phyloP scores from a whole-genome alignment of 2,113 vertebrate genomes.

The Carassius carassius region DNA sequence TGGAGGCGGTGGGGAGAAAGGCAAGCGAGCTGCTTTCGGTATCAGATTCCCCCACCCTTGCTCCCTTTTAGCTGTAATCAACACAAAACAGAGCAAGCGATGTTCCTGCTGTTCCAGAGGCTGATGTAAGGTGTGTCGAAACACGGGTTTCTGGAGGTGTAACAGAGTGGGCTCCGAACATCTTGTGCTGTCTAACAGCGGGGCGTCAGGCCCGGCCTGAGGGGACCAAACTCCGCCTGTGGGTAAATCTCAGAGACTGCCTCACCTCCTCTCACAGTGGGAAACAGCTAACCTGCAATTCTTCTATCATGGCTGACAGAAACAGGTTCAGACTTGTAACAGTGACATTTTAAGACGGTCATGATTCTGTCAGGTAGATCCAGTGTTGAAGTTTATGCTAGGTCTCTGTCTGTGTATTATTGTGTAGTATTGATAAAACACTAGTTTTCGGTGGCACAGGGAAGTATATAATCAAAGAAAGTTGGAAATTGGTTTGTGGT shows the following conservation, averaged over 20 bases:
- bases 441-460: not conserved
- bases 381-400: not conserved
- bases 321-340: constrained; percentile 7
- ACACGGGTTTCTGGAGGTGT: constrained; percentile 28
- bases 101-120: constrained; percentile 28
- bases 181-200: constrained; percentile 3
- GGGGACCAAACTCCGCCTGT: constrained; percentile 20
- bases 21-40: constrained; percentile 35
- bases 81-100: constrained; percentile 40
- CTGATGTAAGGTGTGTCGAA: constrained; percentile 33
- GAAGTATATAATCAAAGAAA: not conserved
- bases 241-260: constrained; percentile 23
- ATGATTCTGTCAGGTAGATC: not conserved
- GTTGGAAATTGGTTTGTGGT: not conserved
- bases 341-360: not conserved
- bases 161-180: constrained; percentile 16
- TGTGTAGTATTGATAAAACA: not conserved
- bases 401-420: not conserved
- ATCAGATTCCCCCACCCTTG: constrained; percentile 32
- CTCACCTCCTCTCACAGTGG: constrained; percentile 4
- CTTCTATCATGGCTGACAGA: not conserved
- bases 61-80: constrained; percentile 36
- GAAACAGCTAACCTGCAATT: constrained; percentile 34
- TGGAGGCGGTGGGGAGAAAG: not conserved
- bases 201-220: constrained; percentile 12